Conservation (phyloP, 2,113 vertebrate species). For the Chaetorhynchus papuensis region DNA sequence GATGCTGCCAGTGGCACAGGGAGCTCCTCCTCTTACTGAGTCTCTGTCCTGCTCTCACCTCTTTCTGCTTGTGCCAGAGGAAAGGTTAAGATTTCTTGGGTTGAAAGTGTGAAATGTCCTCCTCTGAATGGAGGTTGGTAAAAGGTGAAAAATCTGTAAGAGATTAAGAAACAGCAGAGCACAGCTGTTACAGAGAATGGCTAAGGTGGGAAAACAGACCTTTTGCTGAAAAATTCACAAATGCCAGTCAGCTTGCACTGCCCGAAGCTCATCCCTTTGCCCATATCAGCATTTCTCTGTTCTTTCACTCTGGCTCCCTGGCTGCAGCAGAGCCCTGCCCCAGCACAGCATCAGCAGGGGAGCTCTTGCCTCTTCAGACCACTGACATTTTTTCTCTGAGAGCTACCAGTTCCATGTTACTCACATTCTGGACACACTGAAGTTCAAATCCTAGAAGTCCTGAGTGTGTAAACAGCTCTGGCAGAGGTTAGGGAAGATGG, state of each 20-base stretch:
- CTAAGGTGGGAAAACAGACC: background rate
- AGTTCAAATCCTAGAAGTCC: background rate
- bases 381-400: background rate
- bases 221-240: background rate
- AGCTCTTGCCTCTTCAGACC: background rate
- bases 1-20: background rate
- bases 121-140: background rate
- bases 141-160: background rate
- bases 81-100: background rate
- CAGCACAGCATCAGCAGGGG: background rate
- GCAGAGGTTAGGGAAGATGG: background rate
- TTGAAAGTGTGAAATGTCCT: background rate
- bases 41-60: background rate
- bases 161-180: background rate
- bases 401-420: background rate
- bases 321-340: background rate
- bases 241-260: background rate
- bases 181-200: background rate
- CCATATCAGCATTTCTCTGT: background rate
- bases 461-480: background rate
- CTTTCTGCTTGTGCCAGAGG: background rate
- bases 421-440: background rate
- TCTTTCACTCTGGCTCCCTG: background rate
- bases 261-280: background rate
- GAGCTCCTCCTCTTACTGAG: background rate